Percentiles rank a stretch among this genome's conserved stretches.
These are phyloP conservation scores for Chironomus tentans DNA, from an alignment of 2,888 invertebrate species.

Conservation along the genomic window DNA sequence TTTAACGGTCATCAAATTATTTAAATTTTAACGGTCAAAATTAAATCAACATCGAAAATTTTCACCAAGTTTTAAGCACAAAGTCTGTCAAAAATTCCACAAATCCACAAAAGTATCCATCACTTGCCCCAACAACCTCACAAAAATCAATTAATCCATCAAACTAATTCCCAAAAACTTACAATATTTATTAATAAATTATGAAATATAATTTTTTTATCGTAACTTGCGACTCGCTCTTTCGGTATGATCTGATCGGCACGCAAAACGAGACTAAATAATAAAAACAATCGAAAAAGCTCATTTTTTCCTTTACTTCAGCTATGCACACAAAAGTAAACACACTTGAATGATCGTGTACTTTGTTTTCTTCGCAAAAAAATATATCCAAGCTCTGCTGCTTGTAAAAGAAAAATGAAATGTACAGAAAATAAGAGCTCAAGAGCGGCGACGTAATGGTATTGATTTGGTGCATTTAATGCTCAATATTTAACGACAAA, in stretches of 20 bases:
- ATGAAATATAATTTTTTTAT: not conserved
- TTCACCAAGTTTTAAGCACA: too few relatives aligned
- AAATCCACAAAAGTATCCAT: too few relatives aligned
- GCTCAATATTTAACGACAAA: too few relatives aligned
- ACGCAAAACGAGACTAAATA: conserved; percentile 13
- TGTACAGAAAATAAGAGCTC: not conserved
- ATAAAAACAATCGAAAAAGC: conserved; percentile 9
- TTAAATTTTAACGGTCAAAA: too few relatives aligned
- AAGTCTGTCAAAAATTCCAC: too few relatives aligned
- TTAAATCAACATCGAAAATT: too few relatives aligned
- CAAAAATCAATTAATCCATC: too few relatives aligned
- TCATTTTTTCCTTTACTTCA: not conserved
- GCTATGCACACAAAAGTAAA: not conserved
- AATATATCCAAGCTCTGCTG: not conserved
- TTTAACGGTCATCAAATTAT: too few relatives aligned
- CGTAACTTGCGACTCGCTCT: not conserved
- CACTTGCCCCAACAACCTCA: too few relatives aligned
- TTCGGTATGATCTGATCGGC: conserved; percentile 8
- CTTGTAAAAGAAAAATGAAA: not conserved
- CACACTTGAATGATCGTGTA: conserved; percentile 18
- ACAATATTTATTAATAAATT: not conserved
- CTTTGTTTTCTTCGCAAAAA: not conserved
- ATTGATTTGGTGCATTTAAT: too few relatives aligned
- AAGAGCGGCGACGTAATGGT: too few relatives aligned
- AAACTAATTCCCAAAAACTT: too few relatives aligned